phyloP scores from a whole-genome alignment of 2,888 invertebrate genomes.

The Ectropis crepuscularia region DNA sequence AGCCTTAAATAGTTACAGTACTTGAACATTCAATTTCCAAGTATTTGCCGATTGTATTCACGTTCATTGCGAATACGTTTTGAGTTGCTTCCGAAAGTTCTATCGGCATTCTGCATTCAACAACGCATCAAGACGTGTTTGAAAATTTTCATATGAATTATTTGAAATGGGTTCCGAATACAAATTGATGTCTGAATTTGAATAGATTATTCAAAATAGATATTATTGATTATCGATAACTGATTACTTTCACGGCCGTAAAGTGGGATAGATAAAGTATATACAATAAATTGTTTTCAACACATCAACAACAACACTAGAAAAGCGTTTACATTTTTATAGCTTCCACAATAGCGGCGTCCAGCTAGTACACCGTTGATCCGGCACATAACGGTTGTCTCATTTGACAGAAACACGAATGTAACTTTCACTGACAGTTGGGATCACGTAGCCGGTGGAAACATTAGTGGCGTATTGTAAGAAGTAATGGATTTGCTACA shows the following conservation, averaged over 20 bases:
- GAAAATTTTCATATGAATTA: slow-evolving; percentile 1
- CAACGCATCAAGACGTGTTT: not conserved
- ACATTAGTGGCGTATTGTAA: slow-evolving; percentile 63
- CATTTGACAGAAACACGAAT: slow-evolving; percentile 60
- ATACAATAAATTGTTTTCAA: not conserved
- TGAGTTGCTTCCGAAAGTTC: slow-evolving; percentile 1
- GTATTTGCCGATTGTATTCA: slow-evolving; percentile 30
- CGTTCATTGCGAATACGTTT: slow-evolving; percentile 21
- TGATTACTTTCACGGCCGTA: slow-evolving; percentile 2
- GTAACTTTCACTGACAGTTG: slow-evolving; percentile 71
- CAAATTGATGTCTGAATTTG: slow-evolving; percentile 4
- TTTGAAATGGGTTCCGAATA: slow-evolving; percentile 1
- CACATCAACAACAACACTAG: slow-evolving; percentile 24
- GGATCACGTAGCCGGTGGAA: slow-evolving; percentile 59
- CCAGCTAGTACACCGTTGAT: slow-evolving; percentile 29
- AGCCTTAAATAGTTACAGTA: slow-evolving; percentile 30
- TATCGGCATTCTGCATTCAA: slow-evolving; percentile 11
- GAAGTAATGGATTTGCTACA: slow-evolving; percentile 64
- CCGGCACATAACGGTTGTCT: slow-evolving; percentile 54
- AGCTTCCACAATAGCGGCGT: slow-evolving; percentile 23
- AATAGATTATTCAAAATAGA: not conserved
- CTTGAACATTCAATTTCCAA: slow-evolving; percentile 18
- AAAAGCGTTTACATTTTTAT: slow-evolving; percentile 29
- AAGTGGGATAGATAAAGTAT: not conserved
- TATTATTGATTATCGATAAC: slow-evolving; percentile 3